Base-by-base conservation (phyloP, 2,888 invertebrate species). In the Macropis europaea region DNA sequence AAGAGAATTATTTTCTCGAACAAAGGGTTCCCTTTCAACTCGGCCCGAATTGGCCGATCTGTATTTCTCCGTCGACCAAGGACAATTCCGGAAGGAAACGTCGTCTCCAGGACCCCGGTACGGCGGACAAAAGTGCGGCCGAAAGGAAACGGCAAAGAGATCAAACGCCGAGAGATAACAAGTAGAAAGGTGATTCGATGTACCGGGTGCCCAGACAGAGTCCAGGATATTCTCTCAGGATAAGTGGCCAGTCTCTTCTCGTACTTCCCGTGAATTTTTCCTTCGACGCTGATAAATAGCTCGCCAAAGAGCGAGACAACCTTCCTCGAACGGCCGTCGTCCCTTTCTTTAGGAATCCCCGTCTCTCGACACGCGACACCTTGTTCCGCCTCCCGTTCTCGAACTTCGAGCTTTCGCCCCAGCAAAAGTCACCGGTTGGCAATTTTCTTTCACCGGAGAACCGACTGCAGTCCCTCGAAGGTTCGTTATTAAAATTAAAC, bases 101-200 rank as follows among this genome's bases (percentile, higher is more conserved):
- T 64, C 62, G 63, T 63, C 63, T 38, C 28, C 52, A 40, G 52
- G 26, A 38, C 53, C 13, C 15, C 13, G 13, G 28, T n/a, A 9
- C 54, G 24, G 7, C 54, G 24, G 68, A 78, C 66, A 63, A 71
- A 76, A 42, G 60, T 45, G 57, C 40, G 42, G 50, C 43, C 61
- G 40, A 54, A 48, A 60, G 69, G 24, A 70, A 73, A 79, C 54
- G 62, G 48, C 68, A 57, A 66, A 66, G 73, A 50, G 77, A 79
- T 73, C 70, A 77, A 77, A 64, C 70, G 59, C 52, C 22, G 34
- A 15, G 42, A 52, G 78, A 80, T 80, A 80, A 79, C 80, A 67
- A 80, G 73, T 61, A 28, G 56, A 53, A 69, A 57, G 61, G 62
- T 60, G 80, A 77, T 68, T 73, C 70, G 64, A 59, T 67, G 62